A percentile compares a stretch with the other conserved stretches of the same genome.
These are phyloP conservation scores for Cottoperca gobio DNA, from an alignment of 2,797 vertebrate genomes.

Conservation along the genomic window DNA sequence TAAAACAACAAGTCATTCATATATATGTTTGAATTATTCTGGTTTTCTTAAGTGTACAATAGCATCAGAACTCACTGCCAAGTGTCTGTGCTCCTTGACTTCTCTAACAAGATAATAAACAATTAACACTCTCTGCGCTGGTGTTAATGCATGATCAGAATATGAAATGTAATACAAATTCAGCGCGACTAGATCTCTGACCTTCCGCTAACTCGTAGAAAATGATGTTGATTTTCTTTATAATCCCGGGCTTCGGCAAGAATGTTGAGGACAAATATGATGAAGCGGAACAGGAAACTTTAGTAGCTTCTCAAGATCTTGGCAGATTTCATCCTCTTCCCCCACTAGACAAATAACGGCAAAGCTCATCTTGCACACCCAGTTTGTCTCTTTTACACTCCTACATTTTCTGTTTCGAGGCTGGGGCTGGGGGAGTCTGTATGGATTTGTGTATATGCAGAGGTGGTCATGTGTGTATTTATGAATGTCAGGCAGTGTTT, in stretches of 20 bases:
- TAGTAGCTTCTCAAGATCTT: slow-evolving; percentile 56
- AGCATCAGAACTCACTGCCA: neutral
- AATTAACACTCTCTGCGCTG: slow-evolving; percentile 22
- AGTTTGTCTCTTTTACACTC: slow-evolving; percentile 67
- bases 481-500: slow-evolving; percentile 12
- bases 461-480: slow-evolving; percentile 8
- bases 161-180: slow-evolving; percentile 43
- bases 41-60: neutral
- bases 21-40: slow-evolving; percentile 23
- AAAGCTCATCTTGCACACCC: slow-evolving; percentile 53
- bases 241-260: slow-evolving; percentile 63
- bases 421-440: neutral
- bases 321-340: slow-evolving; percentile 49
- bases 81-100: slow-evolving; percentile 1
- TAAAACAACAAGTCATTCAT: slow-evolving; percentile 11
- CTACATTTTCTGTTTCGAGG: slow-evolving; percentile 36
- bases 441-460: slow-evolving; percentile 12
- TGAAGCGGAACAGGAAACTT: slow-evolving; percentile 59
- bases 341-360: slow-evolving; percentile 58
- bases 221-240: slow-evolving; percentile 53
- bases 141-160: slow-evolving; percentile 41
- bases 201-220: slow-evolving; percentile 43
- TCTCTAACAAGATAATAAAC: slow-evolving; percentile 28
- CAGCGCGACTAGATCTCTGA: slow-evolving; percentile 32
- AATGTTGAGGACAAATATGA: slow-evolving; percentile 59